phyloP scores from a whole-genome alignment of 1,140 invertebrate genomes.

The Drosophila persimilis region DNA sequence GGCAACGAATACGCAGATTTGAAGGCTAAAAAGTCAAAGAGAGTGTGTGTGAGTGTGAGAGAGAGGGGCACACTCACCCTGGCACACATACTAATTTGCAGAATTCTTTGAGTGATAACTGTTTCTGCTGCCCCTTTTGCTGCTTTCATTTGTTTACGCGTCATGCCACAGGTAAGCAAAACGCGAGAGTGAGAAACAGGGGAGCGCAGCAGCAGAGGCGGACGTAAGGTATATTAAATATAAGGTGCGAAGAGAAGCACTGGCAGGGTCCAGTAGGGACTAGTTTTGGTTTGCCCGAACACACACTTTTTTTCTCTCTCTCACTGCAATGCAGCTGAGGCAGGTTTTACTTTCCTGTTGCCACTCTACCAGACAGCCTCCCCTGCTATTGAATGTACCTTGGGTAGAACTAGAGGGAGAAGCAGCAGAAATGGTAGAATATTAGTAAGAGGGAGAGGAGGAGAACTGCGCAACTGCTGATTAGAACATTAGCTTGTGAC shows the following conservation, averaged over 20 bases:
- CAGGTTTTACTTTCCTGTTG: too few relatives aligned
- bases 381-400: too few relatives aligned
- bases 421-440: too few relatives aligned
- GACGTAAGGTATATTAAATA: conserved; percentile 1
- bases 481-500: conserved; percentile 24
- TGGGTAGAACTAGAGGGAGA: too few relatives aligned
- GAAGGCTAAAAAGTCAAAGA: conserved; percentile 59
- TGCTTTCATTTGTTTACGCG: conserved; percentile 69
- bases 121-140: conserved; percentile 40
- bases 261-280: too few relatives aligned
- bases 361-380: too few relatives aligned
- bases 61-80: conserved; percentile 2
- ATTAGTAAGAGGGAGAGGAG: neutral
- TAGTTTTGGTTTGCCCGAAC: too few relatives aligned
- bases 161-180: conserved; percentile 31
- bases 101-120: conserved; percentile 56
- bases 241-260: too few relatives aligned
- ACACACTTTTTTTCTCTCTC: too few relatives aligned
- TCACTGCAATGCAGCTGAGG: too few relatives aligned
- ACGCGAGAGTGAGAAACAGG: conserved; percentile 11
- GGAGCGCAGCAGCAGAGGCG: conserved; percentile 3
- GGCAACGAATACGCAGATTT: conserved; percentile 69
- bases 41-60: neutral
- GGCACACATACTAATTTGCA: conserved; percentile 24
- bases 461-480: neutral